Base-by-base conservation (phyloP, 2,797 vertebrate species). In the Rhodeus uyekii region DNA sequence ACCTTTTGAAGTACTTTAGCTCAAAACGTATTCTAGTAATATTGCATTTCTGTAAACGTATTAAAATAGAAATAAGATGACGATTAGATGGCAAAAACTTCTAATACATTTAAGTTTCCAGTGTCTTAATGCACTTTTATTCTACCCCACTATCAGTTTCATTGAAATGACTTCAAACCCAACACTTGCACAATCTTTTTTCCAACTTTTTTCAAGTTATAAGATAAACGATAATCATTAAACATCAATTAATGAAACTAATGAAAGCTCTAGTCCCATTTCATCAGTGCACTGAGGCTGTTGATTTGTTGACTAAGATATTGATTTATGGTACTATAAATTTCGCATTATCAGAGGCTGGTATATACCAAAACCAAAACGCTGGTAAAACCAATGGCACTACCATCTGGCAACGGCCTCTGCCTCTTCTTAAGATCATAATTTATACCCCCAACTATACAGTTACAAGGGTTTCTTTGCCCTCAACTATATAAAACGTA, bases 221-320 rank as follows among this genome's bases (percentile, higher is more conserved):
- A 10, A 22, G 36, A n/a, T 65, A 22, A 67, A n/a, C 0, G 6
- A 4, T n/a, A 67, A 67, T 67, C 36, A 53, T 8, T 27, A 4
- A 18, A 58, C n/a, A 55, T 74, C 50, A 74, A 18, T 58, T 58
- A 74, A 1, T 73, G 32, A 73, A 53, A 48, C 8, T 73, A 73
- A 2, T 53, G 42, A 19, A 4, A 46, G 27, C 22, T 36, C 29
- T 24, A 74, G 22, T 36, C 7, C 18, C 32, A 74, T 55, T 74
- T 50, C 7, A 38, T 55, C 32, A 74, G 29, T 16, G 48, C 22
- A 58, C 48, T 18, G n/a, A 18, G 4, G 32, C 3, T 19, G 16
- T 58, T 14, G 36, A 32, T 73, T 74, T 50, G 22, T 24, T 39
- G n/a, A 38, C 50, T n/a, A 58, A 55, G 34, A 8, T 74, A 58